These are phyloP conservation scores for Lepeophtheirus nordmannii DNA, from an alignment of 2,888 invertebrate genomes.

Conservation along the genomic window DNA sequence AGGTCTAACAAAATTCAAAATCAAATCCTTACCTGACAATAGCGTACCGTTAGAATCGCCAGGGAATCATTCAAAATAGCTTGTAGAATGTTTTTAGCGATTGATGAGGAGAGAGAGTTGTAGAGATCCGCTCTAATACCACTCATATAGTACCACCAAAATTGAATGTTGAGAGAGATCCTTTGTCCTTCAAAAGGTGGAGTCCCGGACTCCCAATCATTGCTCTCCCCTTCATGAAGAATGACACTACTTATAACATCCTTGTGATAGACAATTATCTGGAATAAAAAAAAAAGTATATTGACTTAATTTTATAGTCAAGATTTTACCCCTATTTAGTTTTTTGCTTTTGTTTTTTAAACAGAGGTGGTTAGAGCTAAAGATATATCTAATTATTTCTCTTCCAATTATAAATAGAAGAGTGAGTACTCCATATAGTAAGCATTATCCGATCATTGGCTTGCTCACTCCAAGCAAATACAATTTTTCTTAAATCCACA, in stretches of 20 bases:
- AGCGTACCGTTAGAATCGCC: not conserved
- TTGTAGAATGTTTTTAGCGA: conserved; percentile 7
- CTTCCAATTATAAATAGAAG: too few relatives aligned
- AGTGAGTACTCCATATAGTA: too few relatives aligned
- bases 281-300: not conserved
- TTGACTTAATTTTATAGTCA: not conserved
- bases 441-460: too few relatives aligned
- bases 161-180: conserved; percentile 11
- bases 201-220: not conserved
- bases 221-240: conserved; percentile 15
- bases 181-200: conserved; percentile 11
- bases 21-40: conserved; percentile 5
- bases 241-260: not conserved
- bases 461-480: too few relatives aligned
- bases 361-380: too few relatives aligned
- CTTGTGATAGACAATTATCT: conserved; percentile 4
- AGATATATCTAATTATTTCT: too few relatives aligned
- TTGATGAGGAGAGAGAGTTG: not conserved
- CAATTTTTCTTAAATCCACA: too few relatives aligned
- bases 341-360: too few relatives aligned
- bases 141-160: conserved; percentile 8
- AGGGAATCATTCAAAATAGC: conserved; percentile 1
- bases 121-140: conserved; percentile 10
- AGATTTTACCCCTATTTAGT: too few relatives aligned
- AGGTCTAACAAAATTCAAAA: too few relatives aligned